Evolutionary conservation across 2,113 vertebrate genomes (phyloP), one percentile per base, ranked within the genome.

Genomic region (Gulo gulo): DNA sequence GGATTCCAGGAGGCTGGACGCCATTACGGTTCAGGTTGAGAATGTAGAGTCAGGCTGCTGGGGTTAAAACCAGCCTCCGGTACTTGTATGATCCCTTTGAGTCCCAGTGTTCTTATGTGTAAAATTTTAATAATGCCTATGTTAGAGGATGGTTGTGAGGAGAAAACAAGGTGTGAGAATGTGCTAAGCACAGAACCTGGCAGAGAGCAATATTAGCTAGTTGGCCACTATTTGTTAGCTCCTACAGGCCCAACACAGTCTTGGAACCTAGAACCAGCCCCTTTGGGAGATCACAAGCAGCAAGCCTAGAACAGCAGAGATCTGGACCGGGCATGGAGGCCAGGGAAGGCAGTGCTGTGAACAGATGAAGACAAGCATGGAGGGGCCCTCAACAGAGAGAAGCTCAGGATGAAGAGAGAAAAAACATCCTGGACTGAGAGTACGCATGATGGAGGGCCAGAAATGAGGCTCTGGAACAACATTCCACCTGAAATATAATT

Each of bases 401-500:
- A 13, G 39, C 92, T 74, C 45, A 71, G 92, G 31, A 55, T 87
- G 80, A 93, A 57, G 76, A 50, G 52, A 45, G 4, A 39, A 36
- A 84, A 88, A 80, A 29, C 26, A 52, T 18, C 47, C 1, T 2
- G 0, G 85, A 42, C 23, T 11, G n/a, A 93, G 15, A 95, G 69
- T 47, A 1, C 47, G 29, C 12, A 7, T 81, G 79, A 57, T 88
- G 71, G 82, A 84, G 94, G 63, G 31, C 10, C 81, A 88, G 86
- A 93, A 88, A 94, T 76, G 88, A 78, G 29, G 29, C 71, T 39
- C 63, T 63, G 80, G 59, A 69, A 61, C 52, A 87, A 69, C 84
- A 63, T 67, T 93, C 73, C 82, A 65, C 81, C 83, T 85, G 85
- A 96, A 93, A 57, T 85, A 91, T 36, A 55, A 79, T 45, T 34